Base-by-base conservation (phyloP, 2,888 invertebrate species). In the Dryobota labecula region DNA sequence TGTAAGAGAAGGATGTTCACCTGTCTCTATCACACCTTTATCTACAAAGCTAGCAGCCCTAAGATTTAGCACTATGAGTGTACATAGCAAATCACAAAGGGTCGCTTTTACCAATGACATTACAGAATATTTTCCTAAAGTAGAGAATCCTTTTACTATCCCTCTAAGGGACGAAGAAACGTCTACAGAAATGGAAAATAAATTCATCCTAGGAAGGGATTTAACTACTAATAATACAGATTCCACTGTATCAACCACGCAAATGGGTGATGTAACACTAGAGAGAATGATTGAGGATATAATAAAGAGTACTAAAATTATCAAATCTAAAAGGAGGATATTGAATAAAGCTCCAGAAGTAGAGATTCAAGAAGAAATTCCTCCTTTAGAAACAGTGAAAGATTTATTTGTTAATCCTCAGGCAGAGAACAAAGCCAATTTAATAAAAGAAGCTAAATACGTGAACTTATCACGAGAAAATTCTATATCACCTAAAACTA, bases 221-320 rank as follows among this genome's bases (percentile, higher is more conserved):
- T 93, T 94, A 36, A 79, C 91, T 38, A 88, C 87, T 4, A 93
- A 92, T 82, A 91, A 92, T 54, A 91, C 94, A 2, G 94, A 93
- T 78, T 95, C 95, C 18, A 95, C 96, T 13, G 94, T 96, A 38
- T 96, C 96, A 1, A 96, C 96, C 27, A 95, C 96, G 6, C 94
- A 96, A 90, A 96, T 96, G 96, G 96, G 96, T 5, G 96, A 96
- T 84, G 86, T 94, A 0, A 96, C 96, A 18, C 90, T 97, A 57
- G 97, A 97, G 86, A 96, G 93, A 90, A 96, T 97, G 92, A 97
- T 97, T 56, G 96, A 97, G 86, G 97, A 96, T 73, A 96, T 97
- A 68, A 94, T 97, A 77, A 97, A 97, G 80, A 96, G 96, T 76
- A 96, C 96, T 1, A 95, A 95, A 85, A 95, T 95, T 66, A 92